Evolutionary conservation across 2,113 vertebrate species (phyloP), one percentile per base, ranked within the genome.

Genomic region (Aplodontia rufa): DNA sequence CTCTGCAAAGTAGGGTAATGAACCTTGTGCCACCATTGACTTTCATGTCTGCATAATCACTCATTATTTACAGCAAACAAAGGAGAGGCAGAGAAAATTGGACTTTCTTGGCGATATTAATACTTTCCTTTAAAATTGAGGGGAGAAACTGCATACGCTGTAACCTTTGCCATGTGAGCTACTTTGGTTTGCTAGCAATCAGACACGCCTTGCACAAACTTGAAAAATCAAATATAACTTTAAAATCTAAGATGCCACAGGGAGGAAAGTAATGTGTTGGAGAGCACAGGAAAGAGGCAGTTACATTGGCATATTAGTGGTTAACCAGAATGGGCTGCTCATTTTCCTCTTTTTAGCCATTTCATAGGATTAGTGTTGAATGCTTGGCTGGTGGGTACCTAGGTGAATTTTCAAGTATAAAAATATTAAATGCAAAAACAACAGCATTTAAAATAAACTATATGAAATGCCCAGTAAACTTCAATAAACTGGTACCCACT

Each of bases 21-120:
- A 98, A 97, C 98, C 97, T 97, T 97, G 97, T 94, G 97, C 97
- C 97, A 97, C 96, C 98, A 98, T 87, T 98, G 98, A 98, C 98
- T 98, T 98, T 96, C 97, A 97, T 96, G 97, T 98, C 97, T 97
- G 9, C 97, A 95, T 98, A 98, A 98, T 98, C 97, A 90, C 96
- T 98, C 95, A 98, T 98, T 98, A 98, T 98, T 96, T 97, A 97
- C 94, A 95, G 96, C 96, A 95, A 98, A 98, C 95, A 91, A 96
- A 97, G 87, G 66, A 93, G 96, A 80, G 93, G 97, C 97, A 93
- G 90, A 72, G 93, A 76, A 92, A 94, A 98, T 45, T n/a, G 83
- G 72, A 60, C 83, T 91, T 96, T 75, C 83, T 69, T 51, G 72
- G 91, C 83, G 80, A 40, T 86, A 66, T 60, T 75, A 92, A 71